phyloP scores from a whole-genome alignment of 1,140 invertebrate genomes.

The Cydia amplana region DNA sequence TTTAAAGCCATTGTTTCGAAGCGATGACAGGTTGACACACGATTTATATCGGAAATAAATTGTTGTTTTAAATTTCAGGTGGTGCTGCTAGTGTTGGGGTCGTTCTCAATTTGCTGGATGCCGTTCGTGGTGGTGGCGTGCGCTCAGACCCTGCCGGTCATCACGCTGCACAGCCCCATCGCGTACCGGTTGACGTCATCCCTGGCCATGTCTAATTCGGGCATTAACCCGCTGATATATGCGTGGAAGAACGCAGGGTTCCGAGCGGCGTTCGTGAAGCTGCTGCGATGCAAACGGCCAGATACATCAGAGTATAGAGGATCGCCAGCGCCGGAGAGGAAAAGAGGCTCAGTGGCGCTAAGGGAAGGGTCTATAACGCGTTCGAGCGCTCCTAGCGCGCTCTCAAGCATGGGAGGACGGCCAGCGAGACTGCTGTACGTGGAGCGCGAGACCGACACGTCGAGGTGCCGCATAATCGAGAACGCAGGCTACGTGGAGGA shows the following conservation, averaged over 20 bases:
- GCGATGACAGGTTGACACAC: conserved; percentile 21
- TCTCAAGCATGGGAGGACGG: conserved; percentile 57
- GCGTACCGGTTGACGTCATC: conserved; percentile 85
- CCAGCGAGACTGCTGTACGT: conserved; percentile 66
- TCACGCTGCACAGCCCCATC: conserved; percentile 75
- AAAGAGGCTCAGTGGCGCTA: conserved; percentile 68
- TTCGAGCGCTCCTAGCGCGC: conserved; percentile 53
- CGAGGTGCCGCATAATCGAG: conserved; percentile 75
- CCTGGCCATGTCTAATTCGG: conserved; percentile 87
- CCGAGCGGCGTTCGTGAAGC: conserved; percentile 83
- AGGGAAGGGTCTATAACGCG: conserved; percentile 70
- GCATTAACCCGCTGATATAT: conserved; percentile 89
- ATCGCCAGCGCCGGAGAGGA: conserved; percentile 66
- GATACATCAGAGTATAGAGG: conserved; percentile 76
- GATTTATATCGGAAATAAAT: neutral
- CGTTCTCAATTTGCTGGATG: conserved; percentile 88
- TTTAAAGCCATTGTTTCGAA: conserved; percentile 23
- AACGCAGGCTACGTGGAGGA: conserved; percentile 76
- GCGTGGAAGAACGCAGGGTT: conserved; percentile 90
- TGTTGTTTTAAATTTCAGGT: conserved; percentile 79
- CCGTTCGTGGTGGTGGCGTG: conserved; percentile 85
- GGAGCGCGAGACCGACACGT: conserved; percentile 62
- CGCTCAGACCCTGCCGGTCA: conserved; percentile 80
- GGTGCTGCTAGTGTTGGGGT: conserved; percentile 85
- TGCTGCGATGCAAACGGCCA: conserved; percentile 82